Base-by-base conservation (phyloP, 2,888 invertebrate species). In the Orthosia gracilis region DNA sequence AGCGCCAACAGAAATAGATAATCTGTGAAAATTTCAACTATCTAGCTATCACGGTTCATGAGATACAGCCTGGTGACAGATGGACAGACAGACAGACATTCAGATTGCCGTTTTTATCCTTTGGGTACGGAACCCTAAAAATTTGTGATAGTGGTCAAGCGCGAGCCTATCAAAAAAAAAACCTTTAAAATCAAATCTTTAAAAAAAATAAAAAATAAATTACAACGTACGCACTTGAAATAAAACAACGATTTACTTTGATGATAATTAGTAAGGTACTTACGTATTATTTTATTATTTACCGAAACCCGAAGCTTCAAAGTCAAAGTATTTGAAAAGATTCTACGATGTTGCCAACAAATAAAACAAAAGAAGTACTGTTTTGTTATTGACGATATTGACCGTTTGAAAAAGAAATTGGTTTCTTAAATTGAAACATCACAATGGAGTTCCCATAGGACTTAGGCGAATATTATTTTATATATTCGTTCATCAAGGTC, bases 231-330 rank as follows among this genome's bases (percentile, higher is more conserved):
- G 17, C 26, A 52, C 7, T 13, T n/a, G 15, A 12, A 77, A 58
- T 67, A 21, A 31, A 59, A 55, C 17, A 74, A 1, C 58, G 26
- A 75, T 58, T 79, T 61, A 50, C 82, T 85, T 89, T 86, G 83
- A 79, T 73, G 13, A 62, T 61, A 79, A 81, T 79, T 76, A 76
- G 23, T 74, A 76, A 79, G 76, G 18, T 31, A 23, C 12, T 11
- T 15, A 78, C 7, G 40, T 40, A 9, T 72, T 40, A 68, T 62
- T 63, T 75, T 57, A 82, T 86, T 83, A 85, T 84, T 85, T 63
- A 11, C 49, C 17, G 82, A 84, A 89, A 70, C 85, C 85, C 50
- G 52, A 65, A 65, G 61, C 72, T 74, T 88, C 88, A 90, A 90
- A 89, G 88, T 74, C 55, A 73, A 79, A 76, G 82, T 75, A 80